Percentiles rank a stretch among this genome's conserved stretches.
Conservation (phyloP, 2,888 invertebrate genomes). For the Myathropa florea region DNA sequence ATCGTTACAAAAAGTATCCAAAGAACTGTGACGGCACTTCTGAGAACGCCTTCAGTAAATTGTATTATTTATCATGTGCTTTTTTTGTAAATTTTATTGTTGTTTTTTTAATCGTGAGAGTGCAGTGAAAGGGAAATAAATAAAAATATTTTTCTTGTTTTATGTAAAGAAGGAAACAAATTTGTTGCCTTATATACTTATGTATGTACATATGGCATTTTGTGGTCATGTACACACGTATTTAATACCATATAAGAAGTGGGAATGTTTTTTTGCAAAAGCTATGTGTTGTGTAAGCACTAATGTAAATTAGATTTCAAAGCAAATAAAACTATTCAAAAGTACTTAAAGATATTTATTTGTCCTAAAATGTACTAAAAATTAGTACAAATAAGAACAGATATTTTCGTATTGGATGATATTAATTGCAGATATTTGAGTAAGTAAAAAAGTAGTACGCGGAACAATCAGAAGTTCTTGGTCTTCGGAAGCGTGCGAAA, state of each 20-base stretch:
- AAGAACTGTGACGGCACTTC: conserved; percentile 41
- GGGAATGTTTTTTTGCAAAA: neutral
- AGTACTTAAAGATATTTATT: neutral
- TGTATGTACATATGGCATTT: neutral
- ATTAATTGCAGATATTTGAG: too few species aligned
- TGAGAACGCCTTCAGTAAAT: conserved; percentile 40
- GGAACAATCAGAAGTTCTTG: too few species aligned
- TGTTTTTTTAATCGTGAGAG: conserved; percentile 11
- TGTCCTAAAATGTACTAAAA: neutral
- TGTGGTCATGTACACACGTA: neutral
- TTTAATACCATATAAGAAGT: neutral
- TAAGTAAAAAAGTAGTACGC: too few species aligned
- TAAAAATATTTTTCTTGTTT: conserved; percentile 16
- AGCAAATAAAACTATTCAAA: conserved; percentile 33
- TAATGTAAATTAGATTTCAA: conserved; percentile 10
- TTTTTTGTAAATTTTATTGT: conserved; percentile 4
- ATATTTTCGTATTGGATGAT: too few species aligned
- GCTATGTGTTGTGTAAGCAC: conserved; percentile 27
- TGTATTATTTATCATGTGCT: conserved; percentile 52
- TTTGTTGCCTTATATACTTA: conserved; percentile 25
- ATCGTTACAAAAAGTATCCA: conserved; percentile 29
- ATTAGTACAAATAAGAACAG: neutral
- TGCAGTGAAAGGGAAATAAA: neutral
- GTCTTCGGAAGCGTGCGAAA: too few species aligned
- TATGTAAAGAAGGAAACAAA: neutral